Percentiles rank a stretch among this genome's conserved stretches.
Conservation (phyloP, 2,797 vertebrate species). For the Odontamblyopus rebecca region DNA sequence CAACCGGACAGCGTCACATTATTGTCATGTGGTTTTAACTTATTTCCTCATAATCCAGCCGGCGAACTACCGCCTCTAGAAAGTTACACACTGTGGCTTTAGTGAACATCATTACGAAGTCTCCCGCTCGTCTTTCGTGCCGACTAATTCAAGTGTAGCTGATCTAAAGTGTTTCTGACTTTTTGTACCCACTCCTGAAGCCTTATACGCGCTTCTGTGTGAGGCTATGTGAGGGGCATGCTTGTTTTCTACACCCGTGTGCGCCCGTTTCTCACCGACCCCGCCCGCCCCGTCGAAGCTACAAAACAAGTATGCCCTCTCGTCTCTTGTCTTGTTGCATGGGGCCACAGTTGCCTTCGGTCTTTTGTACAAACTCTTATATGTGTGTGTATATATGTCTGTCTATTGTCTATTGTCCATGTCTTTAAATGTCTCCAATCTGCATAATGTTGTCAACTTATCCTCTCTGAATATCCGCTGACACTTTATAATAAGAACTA, state of each 20-base stretch:
- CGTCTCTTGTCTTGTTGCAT: constrained; percentile 63
- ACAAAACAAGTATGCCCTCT: constrained; percentile 36
- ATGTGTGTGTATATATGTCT: constrained; percentile 33
- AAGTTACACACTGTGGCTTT: no score
- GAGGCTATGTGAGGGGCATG: constrained; percentile 35
- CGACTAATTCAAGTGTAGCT: no score
- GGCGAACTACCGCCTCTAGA: no score
- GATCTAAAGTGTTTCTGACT: neutral
- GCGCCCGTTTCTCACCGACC: neutral
- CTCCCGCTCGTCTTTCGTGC: no score
- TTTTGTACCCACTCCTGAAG: constrained; percentile 65
- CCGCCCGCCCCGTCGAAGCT: constrained; percentile 16
- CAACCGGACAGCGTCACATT: no score
- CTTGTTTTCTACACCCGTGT: constrained; percentile 42
- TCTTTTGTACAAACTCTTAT: constrained; percentile 58
- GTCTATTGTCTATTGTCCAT: constrained; percentile 32
- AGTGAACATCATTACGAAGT: no score
- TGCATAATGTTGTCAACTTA: constrained; percentile 55
- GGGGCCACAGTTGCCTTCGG: constrained; percentile 66
- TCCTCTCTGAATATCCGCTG: constrained; percentile 48
- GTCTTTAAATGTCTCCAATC: constrained; percentile 52
- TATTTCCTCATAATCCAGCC: no score
- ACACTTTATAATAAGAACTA: no score
- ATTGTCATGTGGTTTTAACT: no score
- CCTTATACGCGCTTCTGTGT: constrained; percentile 68